Evolutionary conservation across 1,140 invertebrate species (phyloP), one percentile per base, ranked within the genome.

Genomic region (Micrasema minimum): DNA sequence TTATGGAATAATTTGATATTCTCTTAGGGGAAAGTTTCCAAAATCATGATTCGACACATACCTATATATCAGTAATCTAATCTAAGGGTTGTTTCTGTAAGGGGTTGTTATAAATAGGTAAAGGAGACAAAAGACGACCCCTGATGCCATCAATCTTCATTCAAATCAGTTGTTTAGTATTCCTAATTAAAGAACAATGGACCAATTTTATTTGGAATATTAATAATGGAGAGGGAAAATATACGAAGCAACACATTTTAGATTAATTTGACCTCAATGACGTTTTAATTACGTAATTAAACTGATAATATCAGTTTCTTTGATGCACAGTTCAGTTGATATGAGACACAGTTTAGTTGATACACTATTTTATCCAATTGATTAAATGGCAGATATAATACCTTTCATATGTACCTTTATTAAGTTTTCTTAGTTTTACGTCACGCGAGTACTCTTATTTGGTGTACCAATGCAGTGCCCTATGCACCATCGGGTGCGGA

Each of bases 111-210:
- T 45, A n/a, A 45, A 45, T 45, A 16, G 41, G 11, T 3, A 12
- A 45, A 5, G 2, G n/a, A 53, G 18, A 53, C 23, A 26, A 35
- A 53, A 26, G 50, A 11, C 50, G 20, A 26, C 20, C 50, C 26
- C 23, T 53, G 20, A 26, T 26, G 50, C 2, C n/a, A 53, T 53
- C 50, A 22, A 53, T 53, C 50, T 53, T n/a, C 50, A 53, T n/a
- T 53, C 50, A n/a, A 0, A 22, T 26, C 23, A 45, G n/a, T 53
- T 53, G 50, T 53, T 22, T 35, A 31, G 23, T 22, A 35, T 26
- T 53, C 50, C 22, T 10, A 11, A 26, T 53, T 22, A 26, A 53
- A 26, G 10, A 4, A 53, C 50, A 53, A 53, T 22, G 50, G 50
- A 26, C n/a, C 6, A 11, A 14, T 31, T 31, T 6, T 26, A 23